Base-by-base conservation (phyloP, 2,888 invertebrate genomes). In the Pherbina coryleti region DNA sequence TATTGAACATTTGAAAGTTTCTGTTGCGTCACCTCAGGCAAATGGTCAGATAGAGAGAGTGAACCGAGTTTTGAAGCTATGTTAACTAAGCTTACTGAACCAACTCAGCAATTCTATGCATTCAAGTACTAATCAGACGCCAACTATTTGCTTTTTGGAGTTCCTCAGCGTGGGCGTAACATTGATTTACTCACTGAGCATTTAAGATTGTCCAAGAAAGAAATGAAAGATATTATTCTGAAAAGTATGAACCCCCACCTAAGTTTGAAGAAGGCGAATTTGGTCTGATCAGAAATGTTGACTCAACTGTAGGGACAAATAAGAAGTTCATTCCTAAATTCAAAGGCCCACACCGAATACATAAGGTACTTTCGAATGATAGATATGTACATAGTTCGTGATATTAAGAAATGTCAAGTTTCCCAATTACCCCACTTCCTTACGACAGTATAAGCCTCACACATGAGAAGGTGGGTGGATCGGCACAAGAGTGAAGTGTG, bases 41-140 rank as follows among this genome's bases (percentile, higher is more conserved):
- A 75, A 75, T 53, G 66, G 66, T 14, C 75, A 75, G n/a, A n/a
- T n/a, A n/a, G 22, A 55, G 25, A 8, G 51, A 11, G 55, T 75
- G n/a, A 75, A 66, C n/a, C 4, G 73, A 3, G 64, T 73, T 19
- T 17, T 73, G n/a, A n/a, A n/a, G n/a, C n/a, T n/a, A n/a, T n/a
- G n/a, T n/a, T n/a, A n/a, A n/a, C n/a, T n/a, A n/a, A n/a, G n/a
- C n/a, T n/a, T n/a, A n/a, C n/a, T n/a, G n/a, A n/a, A n/a, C n/a
- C n/a, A n/a, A n/a, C n/a, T n/a, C n/a, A n/a, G n/a, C n/a, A n/a
- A n/a, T n/a, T n/a, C n/a, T n/a, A n/a, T n/a, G n/a, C n/a, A n/a
- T n/a, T n/a, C n/a, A n/a, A n/a, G n/a, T n/a, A n/a, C n/a, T n/a
- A n/a, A n/a, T n/a, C n/a, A n/a, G n/a, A n/a, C n/a, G n/a, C n/a